These are phyloP conservation scores for Drosophila limbata DNA, from an alignment of 2,888 invertebrate species.

Conservation along the genomic window DNA sequence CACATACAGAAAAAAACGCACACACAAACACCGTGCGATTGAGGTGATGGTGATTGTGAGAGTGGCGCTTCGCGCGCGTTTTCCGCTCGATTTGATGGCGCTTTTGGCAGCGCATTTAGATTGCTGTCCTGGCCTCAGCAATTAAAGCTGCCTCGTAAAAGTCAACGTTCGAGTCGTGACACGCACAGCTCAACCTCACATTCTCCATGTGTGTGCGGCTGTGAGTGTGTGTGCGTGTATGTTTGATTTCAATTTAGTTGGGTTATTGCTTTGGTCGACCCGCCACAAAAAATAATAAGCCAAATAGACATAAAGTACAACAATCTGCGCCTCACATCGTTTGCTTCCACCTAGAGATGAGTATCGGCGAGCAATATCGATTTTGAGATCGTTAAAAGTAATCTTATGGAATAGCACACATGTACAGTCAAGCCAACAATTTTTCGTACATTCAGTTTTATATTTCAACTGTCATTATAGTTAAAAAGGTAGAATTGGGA, in stretches of 20 bases:
- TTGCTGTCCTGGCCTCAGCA: conserved; percentile 58
- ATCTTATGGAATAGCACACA: background rate
- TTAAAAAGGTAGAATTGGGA: too few species aligned
- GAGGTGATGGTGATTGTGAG: conserved; percentile 65
- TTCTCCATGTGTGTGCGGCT: background rate
- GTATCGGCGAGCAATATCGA: background rate
- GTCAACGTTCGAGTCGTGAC: conserved; percentile 42
- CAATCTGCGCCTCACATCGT: conserved; percentile 23
- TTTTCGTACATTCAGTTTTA: background rate
- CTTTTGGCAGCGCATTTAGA: conserved; percentile 70
- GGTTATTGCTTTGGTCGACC: conserved; percentile 66
- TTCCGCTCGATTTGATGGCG: conserved; percentile 76
- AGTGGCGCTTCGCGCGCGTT: conserved; percentile 53
- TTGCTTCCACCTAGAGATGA: background rate
- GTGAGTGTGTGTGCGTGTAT: conserved; percentile 39
- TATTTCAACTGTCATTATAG: too few species aligned
- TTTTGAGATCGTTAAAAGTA: background rate
- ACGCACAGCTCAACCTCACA: conserved; percentile 28
- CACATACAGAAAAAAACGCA: too few species aligned
- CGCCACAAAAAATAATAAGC: conserved; percentile 65
- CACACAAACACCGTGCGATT: conserved; percentile 25
- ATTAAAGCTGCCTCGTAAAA: conserved; percentile 73
- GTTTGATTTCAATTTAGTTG: conserved; percentile 77
- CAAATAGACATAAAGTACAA: conserved; percentile 62
- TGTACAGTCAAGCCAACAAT: background rate